Conservation (phyloP, 35 echinoderm and acorn worm species). For the Stichopus chloronotus region DNA sequence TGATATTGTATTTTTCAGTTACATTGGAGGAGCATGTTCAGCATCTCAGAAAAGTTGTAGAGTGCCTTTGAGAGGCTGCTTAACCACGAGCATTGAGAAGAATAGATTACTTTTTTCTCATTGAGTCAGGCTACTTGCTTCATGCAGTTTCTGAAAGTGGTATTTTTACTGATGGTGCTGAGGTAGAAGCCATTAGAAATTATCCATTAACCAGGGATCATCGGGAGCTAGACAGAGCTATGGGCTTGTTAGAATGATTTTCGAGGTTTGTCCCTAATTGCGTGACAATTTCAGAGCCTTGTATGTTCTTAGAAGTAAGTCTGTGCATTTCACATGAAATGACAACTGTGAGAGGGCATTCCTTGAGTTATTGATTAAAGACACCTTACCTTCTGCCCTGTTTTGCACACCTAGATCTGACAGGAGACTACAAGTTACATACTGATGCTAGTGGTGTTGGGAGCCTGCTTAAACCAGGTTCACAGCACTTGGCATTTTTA, state of each 20-base stretch:
- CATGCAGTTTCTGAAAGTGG: constrained; percentile 20
- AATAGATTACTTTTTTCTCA: constrained; percentile 29
- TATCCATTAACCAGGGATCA: constrained; percentile 1
- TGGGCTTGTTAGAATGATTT: constrained; percentile 20
- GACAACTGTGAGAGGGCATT: constrained; percentile 20
- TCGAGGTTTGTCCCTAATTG: constrained; percentile 34
- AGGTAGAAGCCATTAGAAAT: constrained; percentile 8
- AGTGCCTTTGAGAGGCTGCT: constrained; percentile 17
- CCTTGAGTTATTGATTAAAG: neutral
- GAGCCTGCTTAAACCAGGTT: constrained; percentile 44
- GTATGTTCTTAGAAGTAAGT: neutral
- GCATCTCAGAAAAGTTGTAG: constrained; percentile 13
- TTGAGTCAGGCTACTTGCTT: neutral
- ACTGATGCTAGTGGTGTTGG: constrained; percentile 59
- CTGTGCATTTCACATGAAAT: neutral
- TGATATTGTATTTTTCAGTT: constrained; percentile 3
- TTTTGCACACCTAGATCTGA: constrained; percentile 18
- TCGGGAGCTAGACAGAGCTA: constrained; percentile 9
- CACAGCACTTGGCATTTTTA: neutral
- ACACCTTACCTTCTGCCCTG: neutral
- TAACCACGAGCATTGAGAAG: constrained; percentile 22
- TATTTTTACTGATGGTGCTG: constrained; percentile 18
- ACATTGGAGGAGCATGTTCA: constrained; percentile 16
- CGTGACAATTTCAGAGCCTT: constrained; percentile 30
- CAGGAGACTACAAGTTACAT: constrained; percentile 9